Percentiles rank a stretch among this genome's conserved stretches.
These are phyloP conservation scores for Masnerella sp. DNA, from an alignment of 2,888 invertebrate species.

Conservation along the genomic window DNA sequence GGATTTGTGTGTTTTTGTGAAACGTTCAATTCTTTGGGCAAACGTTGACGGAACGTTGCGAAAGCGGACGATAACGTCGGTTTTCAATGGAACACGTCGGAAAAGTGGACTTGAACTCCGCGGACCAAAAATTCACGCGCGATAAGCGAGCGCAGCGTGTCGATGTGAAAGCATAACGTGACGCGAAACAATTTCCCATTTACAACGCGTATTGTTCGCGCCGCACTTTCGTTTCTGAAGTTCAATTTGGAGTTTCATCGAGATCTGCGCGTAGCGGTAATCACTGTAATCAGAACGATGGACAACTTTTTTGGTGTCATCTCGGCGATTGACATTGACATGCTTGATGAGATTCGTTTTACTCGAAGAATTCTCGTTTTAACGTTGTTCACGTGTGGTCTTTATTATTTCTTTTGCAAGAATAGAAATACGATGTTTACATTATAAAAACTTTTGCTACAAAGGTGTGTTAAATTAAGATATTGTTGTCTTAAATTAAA, in stretches of 20 bases:
- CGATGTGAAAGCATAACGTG: conserved; percentile 69
- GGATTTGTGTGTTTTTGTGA: background rate
- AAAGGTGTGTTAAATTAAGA: too few relatives aligned
- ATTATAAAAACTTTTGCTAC: too few relatives aligned
- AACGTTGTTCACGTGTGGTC: too few relatives aligned
- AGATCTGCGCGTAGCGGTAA: conserved; percentile 23
- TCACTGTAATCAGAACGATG: conserved; percentile 30
- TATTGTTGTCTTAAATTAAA: too few relatives aligned
- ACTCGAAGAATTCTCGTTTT: too few relatives aligned
- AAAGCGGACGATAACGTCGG: background rate
- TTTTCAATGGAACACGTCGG: conserved; percentile 1
- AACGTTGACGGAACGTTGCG: too few relatives aligned
- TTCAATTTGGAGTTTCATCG: conserved; percentile 43
- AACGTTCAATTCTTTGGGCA: too few relatives aligned
- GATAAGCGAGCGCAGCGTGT: conserved; percentile 59
- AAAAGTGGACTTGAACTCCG: conserved; percentile 4
- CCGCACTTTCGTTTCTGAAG: conserved; percentile 51
- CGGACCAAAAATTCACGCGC: conserved; percentile 40
- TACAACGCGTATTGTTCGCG: conserved; percentile 33
- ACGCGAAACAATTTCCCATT: conserved; percentile 67
- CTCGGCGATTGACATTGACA: conserved; percentile 27
- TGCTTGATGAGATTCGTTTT: background rate
- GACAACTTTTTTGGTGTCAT: conserved; percentile 7
- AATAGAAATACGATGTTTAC: too few relatives aligned
- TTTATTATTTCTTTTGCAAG: too few relatives aligned